phyloP scores from a whole-genome alignment of 2,113 vertebrate genomes.

The Hystrix cristata region DNA sequence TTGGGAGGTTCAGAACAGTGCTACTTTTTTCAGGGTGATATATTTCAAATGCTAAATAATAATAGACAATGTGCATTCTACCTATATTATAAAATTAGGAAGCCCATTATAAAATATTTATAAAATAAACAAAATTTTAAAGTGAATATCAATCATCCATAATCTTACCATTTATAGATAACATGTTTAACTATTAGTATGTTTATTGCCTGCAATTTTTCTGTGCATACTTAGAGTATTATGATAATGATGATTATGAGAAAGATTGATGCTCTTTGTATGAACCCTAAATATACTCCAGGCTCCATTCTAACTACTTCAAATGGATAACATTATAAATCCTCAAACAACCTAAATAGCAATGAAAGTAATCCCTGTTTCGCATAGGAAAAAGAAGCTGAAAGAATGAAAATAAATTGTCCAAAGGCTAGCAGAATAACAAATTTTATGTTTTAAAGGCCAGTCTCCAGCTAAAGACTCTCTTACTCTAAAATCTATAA shows the following conservation, averaged over 20 bases:
- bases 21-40: background rate
- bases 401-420: background rate
- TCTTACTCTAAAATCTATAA: background rate
- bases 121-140: constrained; percentile 39
- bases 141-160: background rate
- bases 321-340: background rate
- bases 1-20: background rate
- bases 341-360: background rate
- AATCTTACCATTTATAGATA: background rate
- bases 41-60: background rate
- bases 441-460: background rate
- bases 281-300: background rate
- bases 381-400: background rate
- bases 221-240: background rate
- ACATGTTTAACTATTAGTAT: background rate
- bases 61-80: background rate
- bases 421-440: background rate
- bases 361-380: background rate
- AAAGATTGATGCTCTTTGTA: constrained; percentile 17
- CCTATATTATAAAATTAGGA: background rate
- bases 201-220: background rate
- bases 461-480: background rate
- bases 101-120: background rate
- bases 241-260: background rate
- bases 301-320: constrained; percentile 6